phyloP scores from a whole-genome alignment of 2,797 vertebrate genomes.

The Crypturellus tataupa region DNA sequence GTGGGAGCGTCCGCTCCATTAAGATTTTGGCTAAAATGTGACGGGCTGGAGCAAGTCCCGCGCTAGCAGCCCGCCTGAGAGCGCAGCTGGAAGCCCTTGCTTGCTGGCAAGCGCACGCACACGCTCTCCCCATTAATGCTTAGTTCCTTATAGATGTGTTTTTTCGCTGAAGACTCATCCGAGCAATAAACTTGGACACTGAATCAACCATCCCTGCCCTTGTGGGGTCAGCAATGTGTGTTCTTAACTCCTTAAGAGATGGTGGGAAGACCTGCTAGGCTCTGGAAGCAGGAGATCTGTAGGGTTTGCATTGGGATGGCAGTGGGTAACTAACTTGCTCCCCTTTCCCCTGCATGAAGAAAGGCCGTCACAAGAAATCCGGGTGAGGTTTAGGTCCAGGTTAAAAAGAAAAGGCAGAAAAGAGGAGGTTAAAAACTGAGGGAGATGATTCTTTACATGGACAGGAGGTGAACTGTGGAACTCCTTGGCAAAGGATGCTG shows the following conservation, averaged over 20 bases:
- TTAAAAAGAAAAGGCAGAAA: neutral
- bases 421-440: neutral
- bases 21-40: neutral
- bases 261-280: neutral
- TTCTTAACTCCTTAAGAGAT: neutral
- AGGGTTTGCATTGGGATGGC: neutral
- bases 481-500: neutral
- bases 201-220: neutral
- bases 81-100: neutral
- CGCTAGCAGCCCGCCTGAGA: neutral
- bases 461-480: neutral
- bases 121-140: neutral
- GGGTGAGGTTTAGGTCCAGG: neutral
- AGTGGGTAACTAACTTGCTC: neutral
- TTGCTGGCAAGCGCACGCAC: neutral
- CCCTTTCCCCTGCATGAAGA: neutral
- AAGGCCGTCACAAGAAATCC: neutral
- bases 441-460: neutral
- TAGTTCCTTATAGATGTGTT: neutral
- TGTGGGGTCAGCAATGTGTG: neutral
- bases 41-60: neutral
- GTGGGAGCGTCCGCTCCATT: neutral
- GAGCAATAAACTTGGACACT: neutral
- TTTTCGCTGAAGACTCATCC: neutral
- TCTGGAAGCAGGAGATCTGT: neutral